phyloP scores from a whole-genome alignment of 2,888 invertebrate genomes.

The Monoplex corrugatus region DNA sequence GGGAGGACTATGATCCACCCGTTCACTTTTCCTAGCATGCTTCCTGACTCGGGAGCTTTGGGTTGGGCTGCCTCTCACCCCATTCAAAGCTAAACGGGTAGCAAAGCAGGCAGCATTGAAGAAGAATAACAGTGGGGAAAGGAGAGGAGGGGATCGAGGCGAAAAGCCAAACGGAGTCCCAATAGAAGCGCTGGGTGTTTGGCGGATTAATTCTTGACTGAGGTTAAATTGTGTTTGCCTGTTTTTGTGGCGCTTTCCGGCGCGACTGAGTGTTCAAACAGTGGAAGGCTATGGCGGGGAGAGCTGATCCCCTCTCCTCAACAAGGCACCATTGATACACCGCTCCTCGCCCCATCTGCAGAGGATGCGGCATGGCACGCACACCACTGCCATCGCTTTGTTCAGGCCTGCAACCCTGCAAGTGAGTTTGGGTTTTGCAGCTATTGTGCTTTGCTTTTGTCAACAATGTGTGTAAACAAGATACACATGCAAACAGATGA shows the following conservation, averaged over 20 bases:
- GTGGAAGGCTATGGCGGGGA: conserved; percentile 6
- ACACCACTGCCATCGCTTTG: conserved; percentile 22
- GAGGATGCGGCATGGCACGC: neutral
- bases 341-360: neutral
- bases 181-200: conserved; percentile 42
- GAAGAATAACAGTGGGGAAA: conserved; percentile 3
- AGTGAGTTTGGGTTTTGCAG: neutral
- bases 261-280: conserved; percentile 28
- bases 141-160: conserved; percentile 30
- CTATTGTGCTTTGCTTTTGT: no score
- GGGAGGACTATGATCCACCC: conserved; percentile 32
- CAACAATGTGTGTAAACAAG: no score
- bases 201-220: conserved; percentile 47
- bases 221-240: conserved; percentile 48
- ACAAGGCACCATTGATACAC: conserved; percentile 35
- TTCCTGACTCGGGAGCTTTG: conserved; percentile 1
- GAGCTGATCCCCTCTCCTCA: neutral
- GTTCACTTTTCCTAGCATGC: conserved; percentile 23
- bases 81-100: conserved; percentile 38
- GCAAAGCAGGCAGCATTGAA: conserved; percentile 19
- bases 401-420: neutral
- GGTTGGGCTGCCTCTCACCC: neutral
- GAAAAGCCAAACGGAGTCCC: conserved; percentile 41
- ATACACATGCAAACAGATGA: no score
- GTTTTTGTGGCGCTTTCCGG: conserved; percentile 48